Evolutionary conservation across 2,113 vertebrate genomes (phyloP), one percentile per base, ranked within the genome.

Genomic region (Damaliscus lunatus): DNA sequence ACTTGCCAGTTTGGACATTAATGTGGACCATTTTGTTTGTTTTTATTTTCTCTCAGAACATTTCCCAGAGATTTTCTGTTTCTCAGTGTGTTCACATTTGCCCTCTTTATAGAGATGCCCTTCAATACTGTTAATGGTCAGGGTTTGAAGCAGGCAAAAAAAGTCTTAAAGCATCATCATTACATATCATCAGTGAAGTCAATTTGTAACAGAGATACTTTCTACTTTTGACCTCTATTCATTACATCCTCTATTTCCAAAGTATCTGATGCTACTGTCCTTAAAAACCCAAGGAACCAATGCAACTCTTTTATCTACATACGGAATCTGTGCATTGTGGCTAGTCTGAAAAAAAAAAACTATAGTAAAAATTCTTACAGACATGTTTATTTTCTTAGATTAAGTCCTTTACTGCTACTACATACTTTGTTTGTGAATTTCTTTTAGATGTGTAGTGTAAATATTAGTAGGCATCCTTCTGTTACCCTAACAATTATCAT

Each of bases 11-110:
- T 90, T 96, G 50, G 27, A 87, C 27, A n/a, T 87, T 92, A 94
- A 97, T 33, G n/a, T 96, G 80, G 13, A 83, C 36, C 23, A 6
- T 15, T 13, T 55, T 40, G n/a, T 83, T 55, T 36, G 33, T 71
- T 77, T 91, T 62, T n/a, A 27, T 85, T 64, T 87, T 92, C n/a
- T 57, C n/a, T 94, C 67, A 55, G 91, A 81, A 94, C 7, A 83
- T 89, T 97, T 96, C 53, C 80, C 36, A 9, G 93, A 89, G n/a
- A 91, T 36, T 64, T 90, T 95, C 67, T 95, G 29, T 84, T 90
- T 52, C 55, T 95, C 50, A 88, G 6, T 82, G 50, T 64, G 36
- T 88, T 90, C 74, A 78, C 25, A 71, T 90, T 40, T 96, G 23
- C 11, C 31, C 27, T 21, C 7, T 94, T 92, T 62, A 55, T 71